A percentile compares a stretch with the other conserved stretches of the same genome.
These are phyloP conservation scores for Brachirus orientalis DNA, from an alignment of 2,113 vertebrate genomes.

Conservation along the genomic window DNA sequence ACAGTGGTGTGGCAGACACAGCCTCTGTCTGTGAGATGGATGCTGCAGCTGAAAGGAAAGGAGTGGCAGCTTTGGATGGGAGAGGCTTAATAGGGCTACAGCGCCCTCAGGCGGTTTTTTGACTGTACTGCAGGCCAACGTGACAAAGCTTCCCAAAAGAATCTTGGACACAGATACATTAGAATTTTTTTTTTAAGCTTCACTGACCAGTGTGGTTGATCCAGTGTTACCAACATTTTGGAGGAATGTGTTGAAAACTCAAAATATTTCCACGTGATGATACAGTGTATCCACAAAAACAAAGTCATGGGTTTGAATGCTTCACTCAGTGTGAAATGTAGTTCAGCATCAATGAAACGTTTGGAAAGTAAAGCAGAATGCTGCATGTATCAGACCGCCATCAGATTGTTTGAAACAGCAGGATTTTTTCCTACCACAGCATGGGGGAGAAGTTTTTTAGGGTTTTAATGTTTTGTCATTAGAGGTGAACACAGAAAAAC, in stretches of 20 bases:
- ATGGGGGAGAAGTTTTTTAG: too few relatives aligned
- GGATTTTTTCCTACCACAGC: too few relatives aligned
- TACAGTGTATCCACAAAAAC: background rate
- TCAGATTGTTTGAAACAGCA: too few relatives aligned
- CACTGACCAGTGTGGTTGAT: background rate
- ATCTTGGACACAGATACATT: background rate
- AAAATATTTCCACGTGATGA: background rate
- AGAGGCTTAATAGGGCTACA: conserved; percentile 30
- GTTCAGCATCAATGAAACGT: background rate
- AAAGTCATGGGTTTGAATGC: background rate
- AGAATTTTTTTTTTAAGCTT: background rate
- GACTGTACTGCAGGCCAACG: background rate
- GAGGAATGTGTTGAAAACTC: background rate
- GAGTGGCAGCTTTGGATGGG: conserved; percentile 50
- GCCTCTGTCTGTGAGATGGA: conserved; percentile 50
- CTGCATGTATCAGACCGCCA: too few relatives aligned
- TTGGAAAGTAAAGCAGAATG: too few relatives aligned
- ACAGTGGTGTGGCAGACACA: conserved; percentile 22
- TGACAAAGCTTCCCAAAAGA: background rate
- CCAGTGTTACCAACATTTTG: background rate
- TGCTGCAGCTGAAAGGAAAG: conserved; percentile 62
- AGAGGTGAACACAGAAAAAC: too few relatives aligned
- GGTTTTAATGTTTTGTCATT: too few relatives aligned
- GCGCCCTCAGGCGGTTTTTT: conserved; percentile 19
- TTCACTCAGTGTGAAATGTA: background rate